These are phyloP conservation scores for Pachypsylla venusta DNA, from an alignment of 1,140 invertebrate genomes.

Conservation along the genomic window DNA sequence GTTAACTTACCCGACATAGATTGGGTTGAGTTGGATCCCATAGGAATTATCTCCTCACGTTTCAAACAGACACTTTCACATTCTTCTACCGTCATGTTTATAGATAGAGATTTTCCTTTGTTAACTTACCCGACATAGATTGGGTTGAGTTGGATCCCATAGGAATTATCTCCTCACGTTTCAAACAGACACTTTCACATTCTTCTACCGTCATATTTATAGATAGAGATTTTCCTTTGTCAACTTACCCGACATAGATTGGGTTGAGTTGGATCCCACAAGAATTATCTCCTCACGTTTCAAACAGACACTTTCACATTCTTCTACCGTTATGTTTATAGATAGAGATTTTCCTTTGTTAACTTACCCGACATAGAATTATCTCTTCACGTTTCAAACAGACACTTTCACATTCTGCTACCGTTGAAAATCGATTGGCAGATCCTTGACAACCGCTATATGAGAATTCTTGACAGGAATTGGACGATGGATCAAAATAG, in stretches of 20 bases:
- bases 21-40: slow-evolving; percentile 8
- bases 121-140: slow-evolving; percentile 9
- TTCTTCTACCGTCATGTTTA: no score
- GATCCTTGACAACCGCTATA: slow-evolving; percentile 54
- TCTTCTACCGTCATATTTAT: no score
- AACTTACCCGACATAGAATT: no score
- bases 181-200: slow-evolving; percentile 33
- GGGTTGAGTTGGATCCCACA: slow-evolving; percentile 6
- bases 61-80: slow-evolving; percentile 35
- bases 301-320: slow-evolving; percentile 33
- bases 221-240: no score
- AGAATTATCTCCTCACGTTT: slow-evolving; percentile 31
- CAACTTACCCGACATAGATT: slow-evolving; percentile 9
- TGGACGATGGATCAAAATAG: slow-evolving; percentile 51
- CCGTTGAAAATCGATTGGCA: slow-evolving; percentile 41
- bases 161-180: slow-evolving; percentile 30
- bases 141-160: slow-evolving; percentile 7
- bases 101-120: no score
- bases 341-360: no score
- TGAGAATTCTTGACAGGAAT: slow-evolving; percentile 47
- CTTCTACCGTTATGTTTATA: no score
- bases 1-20: slow-evolving; percentile 9
- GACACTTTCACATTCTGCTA: slow-evolving; percentile 33
- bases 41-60: slow-evolving; percentile 28
- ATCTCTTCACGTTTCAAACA: slow-evolving; percentile 34